Evolutionary conservation across 2,888 invertebrate genomes (phyloP).

Genomic region (Furcula furcula): DNA sequence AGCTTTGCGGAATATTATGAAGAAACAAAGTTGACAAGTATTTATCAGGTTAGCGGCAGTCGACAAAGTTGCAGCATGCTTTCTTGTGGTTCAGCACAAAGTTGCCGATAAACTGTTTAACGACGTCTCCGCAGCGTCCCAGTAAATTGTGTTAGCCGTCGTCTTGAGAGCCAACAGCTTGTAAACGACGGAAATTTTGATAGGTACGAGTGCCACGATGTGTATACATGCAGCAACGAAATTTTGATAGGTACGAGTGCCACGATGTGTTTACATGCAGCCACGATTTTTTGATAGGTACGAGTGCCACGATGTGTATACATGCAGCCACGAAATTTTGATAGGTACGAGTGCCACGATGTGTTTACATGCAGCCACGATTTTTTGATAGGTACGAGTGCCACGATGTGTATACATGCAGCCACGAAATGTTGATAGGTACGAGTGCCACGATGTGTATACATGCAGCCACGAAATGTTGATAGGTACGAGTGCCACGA

Average conservation of each 20-base stretch:
- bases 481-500: slow-evolving; percentile 10
- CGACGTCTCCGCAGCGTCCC: slow-evolving; percentile 35
- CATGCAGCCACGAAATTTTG: no score
- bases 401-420: no score
- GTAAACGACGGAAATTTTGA: slow-evolving; percentile 45
- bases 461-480: no score
- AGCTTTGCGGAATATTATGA: neutral
- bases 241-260: slow-evolving; percentile 33
- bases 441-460: slow-evolving; percentile 11
- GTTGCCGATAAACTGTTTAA: slow-evolving; percentile 51
- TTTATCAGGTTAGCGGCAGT: slow-evolving; percentile 20
- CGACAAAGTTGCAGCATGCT: slow-evolving; percentile 26
- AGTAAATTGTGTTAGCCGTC: slow-evolving; percentile 52
- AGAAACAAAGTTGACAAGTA: slow-evolving; percentile 14
- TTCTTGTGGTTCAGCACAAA: slow-evolving; percentile 32
- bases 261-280: no score
- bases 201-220: slow-evolving; percentile 12
- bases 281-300: slow-evolving; percentile 41
- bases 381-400: no score
- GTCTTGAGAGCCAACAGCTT: slow-evolving; percentile 37
- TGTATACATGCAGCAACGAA: no score
- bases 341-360: slow-evolving; percentile 16
- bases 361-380: no score
- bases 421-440: no score
- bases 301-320: slow-evolving; percentile 6